Evolutionary conservation across 2,888 invertebrate genomes (phyloP), one percentile per base, ranked within the genome.

Genomic region (Mamestra brassicae): DNA sequence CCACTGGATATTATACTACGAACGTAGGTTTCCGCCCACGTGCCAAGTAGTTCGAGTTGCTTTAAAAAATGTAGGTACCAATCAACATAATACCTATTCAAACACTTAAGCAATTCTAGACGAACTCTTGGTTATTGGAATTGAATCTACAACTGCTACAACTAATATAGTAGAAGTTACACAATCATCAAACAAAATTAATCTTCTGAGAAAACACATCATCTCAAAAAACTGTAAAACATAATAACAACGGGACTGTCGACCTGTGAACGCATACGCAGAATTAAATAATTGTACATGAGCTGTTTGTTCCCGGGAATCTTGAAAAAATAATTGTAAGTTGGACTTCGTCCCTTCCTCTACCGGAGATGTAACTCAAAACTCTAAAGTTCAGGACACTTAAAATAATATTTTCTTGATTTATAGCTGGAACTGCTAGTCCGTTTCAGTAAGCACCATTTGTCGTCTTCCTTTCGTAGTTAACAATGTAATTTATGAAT

Each of bases 211-310:
- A 75, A 82, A 84, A 75, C 72, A 67, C 72, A 71, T 80, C 69
- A 74, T 65, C 52, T 58, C 62, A 55, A 74, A 77, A 76, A 64
- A 52, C 66, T 55, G 54, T 26, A 13, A 26, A 63, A 69, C 68
- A 68, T 73, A 64, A 65, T 38, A 57, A 71, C 50, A 69, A 55
- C 62, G 71, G 68, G 78, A 83, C 86, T 84, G 76, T 77, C 78
- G 85, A 84, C 87, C 87, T 77, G 78, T 82, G 81, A 83, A 76
- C 81, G 81, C 36, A n/a, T 80, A 90, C 91, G 85, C 83, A 89
- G 90, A 92, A 92, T 89, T 88, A 87, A 89, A 89, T 91, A 90
- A 91, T 91, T 89, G 88, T 36, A 26, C 85, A 89, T 87, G 89
- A 90, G 88, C 87, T 89, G 90, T 90, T 87, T 87, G 81, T 89